Evolutionary conservation across 2,113 vertebrate genomes (phyloP).

Genomic region (Zingel zingel): DNA sequence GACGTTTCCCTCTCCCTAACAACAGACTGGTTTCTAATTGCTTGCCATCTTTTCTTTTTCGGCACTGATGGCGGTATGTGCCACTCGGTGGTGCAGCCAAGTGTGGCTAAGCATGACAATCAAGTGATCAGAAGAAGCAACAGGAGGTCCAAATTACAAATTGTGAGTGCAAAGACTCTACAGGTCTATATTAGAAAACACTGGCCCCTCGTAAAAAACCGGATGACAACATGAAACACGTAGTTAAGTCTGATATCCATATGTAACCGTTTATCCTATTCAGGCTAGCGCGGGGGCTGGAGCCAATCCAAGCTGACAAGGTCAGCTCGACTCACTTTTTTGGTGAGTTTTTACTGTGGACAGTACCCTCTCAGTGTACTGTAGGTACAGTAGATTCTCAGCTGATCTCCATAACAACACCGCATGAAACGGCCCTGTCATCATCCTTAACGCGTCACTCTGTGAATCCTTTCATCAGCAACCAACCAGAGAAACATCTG

Average conservation of each 20-base stretch:
- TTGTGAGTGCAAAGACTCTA: constrained; percentile 43
- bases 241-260: not conserved
- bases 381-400: no score
- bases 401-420: no score
- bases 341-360: no score
- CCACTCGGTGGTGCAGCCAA: constrained; percentile 62
- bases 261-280: no score
- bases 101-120: constrained; percentile 79
- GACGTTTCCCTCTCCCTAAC: constrained; percentile 65
- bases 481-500: no score
- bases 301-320: no score
- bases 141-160: constrained; percentile 51
- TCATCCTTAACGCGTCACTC: no score
- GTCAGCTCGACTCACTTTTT: no score
- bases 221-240: constrained; percentile 19
- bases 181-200: constrained; percentile 42
- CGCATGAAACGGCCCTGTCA: no score
- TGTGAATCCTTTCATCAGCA: no score
- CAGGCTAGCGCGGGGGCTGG: no score
- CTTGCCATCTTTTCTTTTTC: constrained; percentile 69
- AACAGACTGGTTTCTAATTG: constrained; percentile 73
- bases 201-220: constrained; percentile 27
- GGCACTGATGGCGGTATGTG: constrained; percentile 53
- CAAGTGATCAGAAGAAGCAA: constrained; percentile 63
- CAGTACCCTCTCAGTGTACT: no score